Evolutionary conservation across 2,113 vertebrate genomes (phyloP).

Genomic region (Hemibagrus wyckioides): DNA sequence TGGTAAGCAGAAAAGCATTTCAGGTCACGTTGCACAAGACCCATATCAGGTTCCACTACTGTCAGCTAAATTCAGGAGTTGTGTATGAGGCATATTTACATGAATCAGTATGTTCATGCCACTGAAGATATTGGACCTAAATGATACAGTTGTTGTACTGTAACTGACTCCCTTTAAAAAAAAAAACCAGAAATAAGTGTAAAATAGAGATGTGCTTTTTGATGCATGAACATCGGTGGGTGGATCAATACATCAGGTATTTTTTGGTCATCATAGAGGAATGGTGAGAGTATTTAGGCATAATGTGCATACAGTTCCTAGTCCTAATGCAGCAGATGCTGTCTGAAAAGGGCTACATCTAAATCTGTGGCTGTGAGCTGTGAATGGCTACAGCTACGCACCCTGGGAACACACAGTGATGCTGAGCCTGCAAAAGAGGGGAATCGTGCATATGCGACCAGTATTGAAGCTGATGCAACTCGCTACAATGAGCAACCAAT

Average conservation of each 20-base stretch:
- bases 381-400: not conserved
- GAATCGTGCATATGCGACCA: not conserved
- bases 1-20: not conserved
- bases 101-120: not conserved
- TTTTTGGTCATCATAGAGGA: not conserved
- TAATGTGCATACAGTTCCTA: not conserved
- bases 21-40: not conserved
- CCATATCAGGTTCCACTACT: not conserved
- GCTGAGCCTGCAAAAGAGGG: not conserved
- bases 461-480: conserved; percentile 9
- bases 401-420: not conserved
- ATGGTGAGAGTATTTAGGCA: not conserved
- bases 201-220: not conserved
- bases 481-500: not conserved
- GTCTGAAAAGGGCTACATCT: not conserved
- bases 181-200: not conserved
- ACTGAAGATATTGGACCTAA: not conserved
- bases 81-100: not conserved
- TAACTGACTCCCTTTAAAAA: not conserved
- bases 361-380: not conserved
- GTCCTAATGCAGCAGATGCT: not conserved
- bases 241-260: not conserved
- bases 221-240: not conserved
- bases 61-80: not conserved
- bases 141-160: not conserved